Conservation (phyloP, 2,797 vertebrate species). For the Sebastes dallii region DNA sequence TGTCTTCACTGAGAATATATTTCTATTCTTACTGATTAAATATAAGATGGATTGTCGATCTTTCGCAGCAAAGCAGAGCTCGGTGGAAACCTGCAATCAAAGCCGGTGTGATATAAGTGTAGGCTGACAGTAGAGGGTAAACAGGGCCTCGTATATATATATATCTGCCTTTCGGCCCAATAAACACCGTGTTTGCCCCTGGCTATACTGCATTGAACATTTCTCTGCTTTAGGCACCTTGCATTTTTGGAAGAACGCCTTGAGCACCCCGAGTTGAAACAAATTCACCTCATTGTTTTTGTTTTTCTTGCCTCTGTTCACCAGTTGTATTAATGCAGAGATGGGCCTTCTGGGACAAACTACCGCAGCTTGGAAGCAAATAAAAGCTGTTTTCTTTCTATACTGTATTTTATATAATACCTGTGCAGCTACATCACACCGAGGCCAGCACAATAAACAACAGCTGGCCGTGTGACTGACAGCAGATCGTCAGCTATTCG, state of each 20-base stretch:
- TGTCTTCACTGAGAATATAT: background rate
- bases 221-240: constrained; percentile 38
- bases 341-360: constrained; percentile 1
- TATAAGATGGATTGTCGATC: background rate
- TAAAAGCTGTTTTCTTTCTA: constrained; percentile 19
- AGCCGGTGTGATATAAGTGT: constrained; percentile 1
- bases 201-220: constrained; percentile 27
- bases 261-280: constrained; percentile 30
- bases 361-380: constrained; percentile 11
- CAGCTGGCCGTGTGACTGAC: constrained; percentile 62
- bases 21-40: background rate
- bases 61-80: background rate
- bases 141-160: background rate
- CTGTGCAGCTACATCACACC: constrained; percentile 26
- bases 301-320: constrained; percentile 21
- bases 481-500: constrained; percentile 27
- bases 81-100: background rate
- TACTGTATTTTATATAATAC: constrained; percentile 31
- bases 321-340: constrained; percentile 19
- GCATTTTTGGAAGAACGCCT: constrained; percentile 46
- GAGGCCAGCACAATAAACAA: constrained; percentile 41
- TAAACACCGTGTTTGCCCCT: constrained; percentile 35
- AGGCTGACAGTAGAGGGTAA: background rate
- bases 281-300: constrained; percentile 34
- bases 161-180: constrained; percentile 16